These are phyloP conservation scores for Microcebus lehilahytsara DNA, from an alignment of 2,113 vertebrate species.

Conservation along the genomic window DNA sequence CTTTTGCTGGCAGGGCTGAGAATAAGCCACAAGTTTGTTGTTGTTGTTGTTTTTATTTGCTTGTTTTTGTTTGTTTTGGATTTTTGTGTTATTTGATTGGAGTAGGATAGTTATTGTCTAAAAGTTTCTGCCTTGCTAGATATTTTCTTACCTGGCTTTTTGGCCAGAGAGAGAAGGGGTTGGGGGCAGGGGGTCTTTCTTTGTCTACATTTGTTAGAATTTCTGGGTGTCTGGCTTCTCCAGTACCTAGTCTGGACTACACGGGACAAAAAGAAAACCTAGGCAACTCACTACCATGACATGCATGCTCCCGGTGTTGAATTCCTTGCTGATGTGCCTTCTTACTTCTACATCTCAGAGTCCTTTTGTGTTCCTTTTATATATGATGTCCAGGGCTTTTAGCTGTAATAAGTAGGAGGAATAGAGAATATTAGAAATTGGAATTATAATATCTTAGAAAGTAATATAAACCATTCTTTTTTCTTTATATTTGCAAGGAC, in stretches of 20 bases:
- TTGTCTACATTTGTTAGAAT: background rate
- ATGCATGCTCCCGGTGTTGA: background rate
- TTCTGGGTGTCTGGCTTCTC: background rate
- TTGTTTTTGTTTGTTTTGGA: background rate
- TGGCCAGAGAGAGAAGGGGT: background rate
- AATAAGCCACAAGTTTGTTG: background rate
- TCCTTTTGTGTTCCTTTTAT: background rate
- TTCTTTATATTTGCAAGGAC: background rate
- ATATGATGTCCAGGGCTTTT: background rate
- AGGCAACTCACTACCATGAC: fast-evolving
- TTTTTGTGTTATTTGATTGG: background rate
- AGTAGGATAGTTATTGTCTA: background rate
- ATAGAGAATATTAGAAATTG: background rate
- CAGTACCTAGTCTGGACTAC: no score
- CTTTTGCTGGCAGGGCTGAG: background rate
- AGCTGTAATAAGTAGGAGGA: background rate
- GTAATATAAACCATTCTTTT: background rate
- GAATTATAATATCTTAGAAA: background rate
- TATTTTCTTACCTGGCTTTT: background rate
- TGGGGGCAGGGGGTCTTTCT: fast-evolving
- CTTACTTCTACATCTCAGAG: background rate
- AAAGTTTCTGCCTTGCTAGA: background rate
- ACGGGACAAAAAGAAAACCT: background rate
- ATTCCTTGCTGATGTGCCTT: fast-evolving
- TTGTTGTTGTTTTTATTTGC: background rate